phyloP scores from a whole-genome alignment of 2,797 vertebrate genomes.

The Gephyroberyx darwinii region DNA sequence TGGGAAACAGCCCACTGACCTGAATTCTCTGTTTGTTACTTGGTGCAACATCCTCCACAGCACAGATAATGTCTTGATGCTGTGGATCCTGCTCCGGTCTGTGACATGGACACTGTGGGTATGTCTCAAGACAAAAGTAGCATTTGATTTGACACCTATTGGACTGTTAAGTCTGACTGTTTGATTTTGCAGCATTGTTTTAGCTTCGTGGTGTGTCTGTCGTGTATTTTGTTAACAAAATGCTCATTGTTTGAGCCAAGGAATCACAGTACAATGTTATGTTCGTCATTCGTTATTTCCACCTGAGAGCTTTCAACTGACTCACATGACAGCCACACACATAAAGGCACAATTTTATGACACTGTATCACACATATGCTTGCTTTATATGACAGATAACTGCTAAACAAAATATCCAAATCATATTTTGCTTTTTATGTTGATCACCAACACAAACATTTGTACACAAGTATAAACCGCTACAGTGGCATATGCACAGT shows the following conservation, averaged over 20 bases:
- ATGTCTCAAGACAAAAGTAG: neutral
- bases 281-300: constrained; percentile 2
- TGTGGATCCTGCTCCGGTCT: neutral
- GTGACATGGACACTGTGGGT: neutral
- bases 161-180: neutral
- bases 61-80: neutral
- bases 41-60: constrained; percentile 12
- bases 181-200: constrained; percentile 13
- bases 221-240: constrained; percentile 35
- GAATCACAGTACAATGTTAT: neutral
- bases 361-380: constrained; percentile 9
- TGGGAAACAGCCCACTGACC: constrained; percentile 77
- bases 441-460: constrained; percentile 6
- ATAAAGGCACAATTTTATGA: constrained; percentile 11
- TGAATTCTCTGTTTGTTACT: constrained; percentile 60
- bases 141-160: neutral
- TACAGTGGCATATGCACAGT: constrained; percentile 10
- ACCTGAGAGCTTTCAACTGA: constrained; percentile 21
- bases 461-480: neutral
- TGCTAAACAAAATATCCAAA: constrained; percentile 3
- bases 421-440: neutral
- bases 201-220: neutral
- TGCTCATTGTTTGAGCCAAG: neutral
- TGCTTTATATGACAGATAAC: neutral
- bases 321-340: constrained; percentile 10